Conservation (phyloP, 2,797 vertebrate genomes). For the Crax fasciolata region DNA sequence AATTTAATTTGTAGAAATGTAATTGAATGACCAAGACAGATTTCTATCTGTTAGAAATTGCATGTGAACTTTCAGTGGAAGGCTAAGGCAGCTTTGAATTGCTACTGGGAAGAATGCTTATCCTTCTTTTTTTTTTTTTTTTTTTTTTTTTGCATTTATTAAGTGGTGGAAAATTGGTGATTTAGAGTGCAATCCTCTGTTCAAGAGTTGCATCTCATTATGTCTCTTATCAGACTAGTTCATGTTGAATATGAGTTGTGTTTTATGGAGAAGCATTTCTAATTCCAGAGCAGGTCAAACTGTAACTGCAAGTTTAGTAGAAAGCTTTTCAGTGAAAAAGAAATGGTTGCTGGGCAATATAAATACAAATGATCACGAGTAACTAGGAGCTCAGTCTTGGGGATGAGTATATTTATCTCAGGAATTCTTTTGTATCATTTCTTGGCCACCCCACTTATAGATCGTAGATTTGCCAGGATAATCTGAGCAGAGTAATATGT, state of each 20-base stretch:
- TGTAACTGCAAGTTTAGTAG: background rate
- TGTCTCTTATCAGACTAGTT: constrained; percentile 4
- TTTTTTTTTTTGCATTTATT: background rate
- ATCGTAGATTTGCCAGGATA: background rate
- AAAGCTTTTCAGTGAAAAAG: background rate
- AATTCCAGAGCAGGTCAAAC: background rate
- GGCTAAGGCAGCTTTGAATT: background rate
- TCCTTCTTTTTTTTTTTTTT: constrained; percentile 16
- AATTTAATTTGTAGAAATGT: constrained; percentile 44
- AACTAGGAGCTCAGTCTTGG: background rate
- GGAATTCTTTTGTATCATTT: background rate
- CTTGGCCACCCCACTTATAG: background rate
- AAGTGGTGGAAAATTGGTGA: background rate
- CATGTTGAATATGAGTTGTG: background rate
- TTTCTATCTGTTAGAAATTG: background rate
- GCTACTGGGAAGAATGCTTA: background rate
- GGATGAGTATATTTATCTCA: background rate
- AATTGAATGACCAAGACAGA: background rate
- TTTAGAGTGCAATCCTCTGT: background rate
- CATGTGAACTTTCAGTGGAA: background rate
- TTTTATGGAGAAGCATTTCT: background rate
- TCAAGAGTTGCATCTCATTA: background rate
- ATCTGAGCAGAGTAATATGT: background rate
- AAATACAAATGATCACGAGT: rapidly evolving
- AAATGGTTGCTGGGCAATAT: background rate